Conservation (phyloP, 2,113 vertebrate genomes). For the Ceyx cyanopectus region DNA sequence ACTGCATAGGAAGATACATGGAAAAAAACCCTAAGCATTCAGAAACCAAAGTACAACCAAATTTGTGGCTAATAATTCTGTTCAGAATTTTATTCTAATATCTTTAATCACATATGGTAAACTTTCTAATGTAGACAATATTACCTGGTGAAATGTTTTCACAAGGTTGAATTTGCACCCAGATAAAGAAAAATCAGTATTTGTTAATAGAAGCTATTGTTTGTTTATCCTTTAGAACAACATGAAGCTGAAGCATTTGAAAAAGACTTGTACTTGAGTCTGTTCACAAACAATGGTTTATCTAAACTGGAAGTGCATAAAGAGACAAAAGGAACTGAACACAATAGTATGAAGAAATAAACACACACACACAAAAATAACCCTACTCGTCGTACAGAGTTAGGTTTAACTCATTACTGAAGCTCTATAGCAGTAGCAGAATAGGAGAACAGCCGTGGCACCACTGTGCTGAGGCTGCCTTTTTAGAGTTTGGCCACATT, state of each 20-base stretch:
- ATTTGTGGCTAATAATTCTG: not conserved
- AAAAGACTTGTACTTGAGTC: not conserved
- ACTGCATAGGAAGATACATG: not conserved
- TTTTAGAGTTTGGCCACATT: not conserved
- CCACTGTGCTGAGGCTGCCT: not conserved
- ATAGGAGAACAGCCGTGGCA: rapidly evolving
- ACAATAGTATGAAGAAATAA: not conserved
- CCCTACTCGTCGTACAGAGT: not conserved
- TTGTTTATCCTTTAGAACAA: not conserved
- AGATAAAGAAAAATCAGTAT: not conserved
- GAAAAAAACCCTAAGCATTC: not conserved
- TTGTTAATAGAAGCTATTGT: slow-evolving; percentile 18
- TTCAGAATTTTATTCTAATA: not conserved
- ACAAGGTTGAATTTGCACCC: not conserved
- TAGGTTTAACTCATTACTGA: not conserved
- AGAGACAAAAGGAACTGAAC: not conserved
- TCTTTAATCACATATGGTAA: not conserved
- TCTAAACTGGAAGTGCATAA: not conserved
- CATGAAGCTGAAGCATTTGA: not conserved
- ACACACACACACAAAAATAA: not conserved
- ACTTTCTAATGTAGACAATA: not conserved
- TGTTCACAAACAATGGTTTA: not conserved
- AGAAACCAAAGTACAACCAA: not conserved
- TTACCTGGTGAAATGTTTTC: not conserved
- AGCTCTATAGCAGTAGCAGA: not conserved